Conservation (phyloP, 2,888 invertebrate species). For the Drosophila quasianomalipes region DNA sequence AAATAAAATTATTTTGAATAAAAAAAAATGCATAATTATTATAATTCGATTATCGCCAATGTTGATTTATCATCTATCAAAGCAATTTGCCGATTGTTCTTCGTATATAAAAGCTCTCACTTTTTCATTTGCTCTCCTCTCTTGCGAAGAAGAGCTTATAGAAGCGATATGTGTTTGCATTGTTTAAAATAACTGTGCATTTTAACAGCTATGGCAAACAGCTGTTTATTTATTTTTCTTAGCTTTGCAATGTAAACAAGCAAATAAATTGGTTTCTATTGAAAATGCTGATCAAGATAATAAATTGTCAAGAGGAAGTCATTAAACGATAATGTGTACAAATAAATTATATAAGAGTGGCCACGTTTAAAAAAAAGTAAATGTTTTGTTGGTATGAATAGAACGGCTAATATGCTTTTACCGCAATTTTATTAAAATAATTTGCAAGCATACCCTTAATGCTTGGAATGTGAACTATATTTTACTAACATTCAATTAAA, state of each 20-base stretch:
- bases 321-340: background rate
- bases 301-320: constrained; percentile 7
- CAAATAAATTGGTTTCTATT: constrained; percentile 4
- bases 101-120: background rate
- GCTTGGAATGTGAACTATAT: background rate
- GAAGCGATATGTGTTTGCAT: constrained; percentile 6
- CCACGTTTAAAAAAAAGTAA: background rate
- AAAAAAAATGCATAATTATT: constrained; percentile 12
- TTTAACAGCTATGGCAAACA: constrained; percentile 11
- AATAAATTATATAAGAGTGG: constrained; percentile 8
- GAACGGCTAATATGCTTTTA: background rate
- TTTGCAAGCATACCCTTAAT: background rate
- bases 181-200: constrained; percentile 17
- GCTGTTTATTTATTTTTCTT: constrained; percentile 10
- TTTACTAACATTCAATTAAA: background rate
- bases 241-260: constrained; percentile 13
- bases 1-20: constrained; percentile 12
- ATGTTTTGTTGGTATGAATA: background rate
- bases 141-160: background rate
- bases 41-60: constrained; percentile 13
- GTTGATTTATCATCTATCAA: constrained; percentile 3
- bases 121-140: background rate
- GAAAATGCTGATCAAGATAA: background rate
- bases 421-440: background rate
- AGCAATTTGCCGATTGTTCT: background rate